These are phyloP conservation scores for Gasterosteus nipponicus DNA, from an alignment of 2,113 vertebrate genomes.

Conservation along the genomic window DNA sequence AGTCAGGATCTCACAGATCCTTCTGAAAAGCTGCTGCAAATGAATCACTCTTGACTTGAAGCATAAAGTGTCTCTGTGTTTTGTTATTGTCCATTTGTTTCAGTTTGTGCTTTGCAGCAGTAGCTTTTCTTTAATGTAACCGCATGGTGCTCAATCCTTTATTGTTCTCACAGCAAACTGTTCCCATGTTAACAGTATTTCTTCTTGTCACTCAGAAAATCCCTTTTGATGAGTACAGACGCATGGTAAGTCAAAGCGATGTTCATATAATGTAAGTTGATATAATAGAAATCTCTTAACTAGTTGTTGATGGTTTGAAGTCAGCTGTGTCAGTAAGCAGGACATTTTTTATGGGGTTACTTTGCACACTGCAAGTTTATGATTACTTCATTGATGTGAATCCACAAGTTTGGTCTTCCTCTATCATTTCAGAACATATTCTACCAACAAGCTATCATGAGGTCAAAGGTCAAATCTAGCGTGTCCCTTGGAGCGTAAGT, in stretches of 20 bases:
- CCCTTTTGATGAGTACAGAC: conserved; percentile 85
- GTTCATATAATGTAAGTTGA: background rate
- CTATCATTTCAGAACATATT: conserved; percentile 87
- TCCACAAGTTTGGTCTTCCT: background rate
- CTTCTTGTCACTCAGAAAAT: conserved; percentile 85
- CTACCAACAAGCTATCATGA: conserved; percentile 90
- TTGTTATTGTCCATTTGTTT: background rate
- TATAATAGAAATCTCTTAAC: background rate
- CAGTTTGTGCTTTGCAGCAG: background rate
- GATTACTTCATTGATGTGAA: background rate
- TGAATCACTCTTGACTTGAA: background rate
- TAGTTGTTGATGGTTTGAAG: background rate
- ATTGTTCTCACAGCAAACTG: background rate
- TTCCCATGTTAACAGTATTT: conserved; percentile 10
- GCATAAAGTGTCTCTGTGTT: background rate
- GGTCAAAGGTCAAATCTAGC: conserved; percentile 93
- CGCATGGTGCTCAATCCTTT: background rate
- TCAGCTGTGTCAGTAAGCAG: background rate
- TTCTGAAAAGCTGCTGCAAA: background rate
- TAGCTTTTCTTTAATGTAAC: background rate
- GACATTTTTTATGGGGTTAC: background rate
- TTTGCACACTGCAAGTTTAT: background rate
- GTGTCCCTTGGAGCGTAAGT: conserved; percentile 96
- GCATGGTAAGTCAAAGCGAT: conserved; percentile 75
- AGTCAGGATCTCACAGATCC: background rate